These are phyloP conservation scores for Melanotus villosus DNA, from an alignment of 2,888 invertebrate genomes.

Conservation along the genomic window DNA sequence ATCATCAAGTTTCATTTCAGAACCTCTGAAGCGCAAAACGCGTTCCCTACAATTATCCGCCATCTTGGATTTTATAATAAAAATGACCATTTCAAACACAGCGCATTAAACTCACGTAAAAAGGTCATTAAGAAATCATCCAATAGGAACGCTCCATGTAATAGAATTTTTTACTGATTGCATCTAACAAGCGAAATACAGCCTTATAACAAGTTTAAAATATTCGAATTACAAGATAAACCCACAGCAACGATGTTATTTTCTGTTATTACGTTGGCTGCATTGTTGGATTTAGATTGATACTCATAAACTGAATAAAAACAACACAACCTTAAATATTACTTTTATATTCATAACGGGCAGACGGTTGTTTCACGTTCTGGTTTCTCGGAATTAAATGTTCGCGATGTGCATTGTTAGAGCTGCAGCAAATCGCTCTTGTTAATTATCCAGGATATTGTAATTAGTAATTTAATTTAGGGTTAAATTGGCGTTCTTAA, in stretches of 20 bases:
- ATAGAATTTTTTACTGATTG: slow-evolving; percentile 65
- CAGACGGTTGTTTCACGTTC: not conserved
- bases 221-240: slow-evolving; percentile 27
- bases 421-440: not conserved
- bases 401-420: not conserved
- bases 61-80: slow-evolving; percentile 68
- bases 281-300: slow-evolving; percentile 24
- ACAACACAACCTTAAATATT: not conserved
- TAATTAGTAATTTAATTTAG: slow-evolving; percentile 13
- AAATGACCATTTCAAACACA: slow-evolving; percentile 66
- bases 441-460: slow-evolving; percentile 8
- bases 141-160: slow-evolving; percentile 66
- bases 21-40: slow-evolving; percentile 42
- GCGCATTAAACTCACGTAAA: slow-evolving; percentile 68
- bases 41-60: slow-evolving; percentile 55
- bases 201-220: slow-evolving; percentile 41
- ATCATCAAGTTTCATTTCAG: slow-evolving; percentile 40
- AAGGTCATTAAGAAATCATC: slow-evolving; percentile 67
- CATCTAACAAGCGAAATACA: slow-evolving; percentile 52
- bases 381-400: slow-evolving; percentile 13
- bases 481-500: not conserved
- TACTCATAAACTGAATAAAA: slow-evolving; percentile 3
- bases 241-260: slow-evolving; percentile 23
- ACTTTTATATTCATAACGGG: not conserved
- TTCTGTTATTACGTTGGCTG: slow-evolving; percentile 27